phyloP scores from a whole-genome alignment of 2,888 invertebrate genomes.

The Watsonalla cultraria region DNA sequence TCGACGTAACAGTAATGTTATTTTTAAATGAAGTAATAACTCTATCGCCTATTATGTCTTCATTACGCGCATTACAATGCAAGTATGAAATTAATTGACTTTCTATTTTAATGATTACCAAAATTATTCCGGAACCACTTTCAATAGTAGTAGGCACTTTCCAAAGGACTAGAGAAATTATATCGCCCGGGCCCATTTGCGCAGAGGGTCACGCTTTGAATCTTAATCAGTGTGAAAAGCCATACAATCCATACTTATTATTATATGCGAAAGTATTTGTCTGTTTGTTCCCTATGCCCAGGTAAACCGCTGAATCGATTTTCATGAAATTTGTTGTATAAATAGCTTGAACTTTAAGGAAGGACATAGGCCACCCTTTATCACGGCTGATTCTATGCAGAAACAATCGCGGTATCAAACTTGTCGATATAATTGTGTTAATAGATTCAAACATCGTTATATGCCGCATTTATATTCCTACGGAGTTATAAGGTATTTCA shows the following conservation, averaged over 20 bases:
- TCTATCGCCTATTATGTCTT: neutral
- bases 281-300: neutral
- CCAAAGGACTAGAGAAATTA: conserved; percentile 75
- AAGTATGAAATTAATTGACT: conserved; percentile 49
- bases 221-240: conserved; percentile 66
- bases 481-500: neutral
- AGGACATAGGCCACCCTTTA: too few species aligned
- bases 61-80: conserved; percentile 13
- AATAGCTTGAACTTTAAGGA: too few species aligned
- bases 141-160: conserved; percentile 55
- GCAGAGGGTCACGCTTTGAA: conserved; percentile 43
- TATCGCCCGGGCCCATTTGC: conserved; percentile 57
- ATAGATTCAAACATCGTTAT: neutral
- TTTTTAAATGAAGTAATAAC: conserved; percentile 4
- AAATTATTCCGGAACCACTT: conserved; percentile 71
- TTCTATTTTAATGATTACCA: conserved; percentile 67
- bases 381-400: conserved; percentile 21
- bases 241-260: conserved; percentile 64
- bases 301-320: too few species aligned
- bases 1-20: conserved; percentile 7
- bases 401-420: too few species aligned
- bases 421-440: conserved; percentile 10
- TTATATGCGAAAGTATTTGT: conserved; percentile 35
- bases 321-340: too few species aligned
- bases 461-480: neutral